Evolutionary conservation across 2,888 invertebrate species (phyloP).

Genomic region (Byasa hedistus): DNA sequence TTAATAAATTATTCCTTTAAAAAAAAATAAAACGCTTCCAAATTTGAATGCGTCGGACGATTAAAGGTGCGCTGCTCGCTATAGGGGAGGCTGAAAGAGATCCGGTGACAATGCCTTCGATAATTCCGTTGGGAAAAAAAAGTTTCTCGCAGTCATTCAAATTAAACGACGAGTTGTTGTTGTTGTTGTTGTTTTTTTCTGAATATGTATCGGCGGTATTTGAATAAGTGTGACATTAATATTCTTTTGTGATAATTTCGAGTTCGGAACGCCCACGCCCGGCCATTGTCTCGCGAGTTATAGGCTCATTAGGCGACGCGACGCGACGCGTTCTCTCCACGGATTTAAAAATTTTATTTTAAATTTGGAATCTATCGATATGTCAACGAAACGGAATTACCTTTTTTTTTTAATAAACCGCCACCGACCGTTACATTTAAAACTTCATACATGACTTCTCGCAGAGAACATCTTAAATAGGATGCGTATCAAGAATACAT

Average conservation of each 20-base stretch:
- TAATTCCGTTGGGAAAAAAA: slow-evolving; percentile 49
- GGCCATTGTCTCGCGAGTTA: slow-evolving; percentile 77
- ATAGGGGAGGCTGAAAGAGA: slow-evolving; percentile 52
- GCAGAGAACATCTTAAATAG: no score
- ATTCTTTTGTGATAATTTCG: slow-evolving; percentile 78
- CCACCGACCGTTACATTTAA: no score
- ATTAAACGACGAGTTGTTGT: slow-evolving; percentile 59
- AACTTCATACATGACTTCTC: no score
- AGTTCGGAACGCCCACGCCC: slow-evolving; percentile 73
- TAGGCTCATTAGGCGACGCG: slow-evolving; percentile 72
- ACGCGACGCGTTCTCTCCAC: slow-evolving; percentile 67
- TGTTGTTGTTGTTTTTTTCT: slow-evolving; percentile 35
- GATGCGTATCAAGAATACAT: no score
- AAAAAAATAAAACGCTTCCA: slow-evolving; percentile 36
- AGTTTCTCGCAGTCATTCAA: slow-evolving; percentile 67
- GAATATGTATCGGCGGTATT: slow-evolving; percentile 75
- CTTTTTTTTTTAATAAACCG: not conserved
- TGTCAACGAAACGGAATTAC: slow-evolving; percentile 44
- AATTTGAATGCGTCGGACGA: slow-evolving; percentile 66
- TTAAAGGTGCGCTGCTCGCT: slow-evolving; percentile 50
- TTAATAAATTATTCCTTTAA: slow-evolving; percentile 52
- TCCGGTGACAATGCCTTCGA: slow-evolving; percentile 52
- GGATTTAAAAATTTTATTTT: slow-evolving; percentile 77
- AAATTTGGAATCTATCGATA: slow-evolving; percentile 72
- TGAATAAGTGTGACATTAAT: slow-evolving; percentile 79